Conservation (phyloP, 2,888 invertebrate species). For the Diogma glabrata region DNA sequence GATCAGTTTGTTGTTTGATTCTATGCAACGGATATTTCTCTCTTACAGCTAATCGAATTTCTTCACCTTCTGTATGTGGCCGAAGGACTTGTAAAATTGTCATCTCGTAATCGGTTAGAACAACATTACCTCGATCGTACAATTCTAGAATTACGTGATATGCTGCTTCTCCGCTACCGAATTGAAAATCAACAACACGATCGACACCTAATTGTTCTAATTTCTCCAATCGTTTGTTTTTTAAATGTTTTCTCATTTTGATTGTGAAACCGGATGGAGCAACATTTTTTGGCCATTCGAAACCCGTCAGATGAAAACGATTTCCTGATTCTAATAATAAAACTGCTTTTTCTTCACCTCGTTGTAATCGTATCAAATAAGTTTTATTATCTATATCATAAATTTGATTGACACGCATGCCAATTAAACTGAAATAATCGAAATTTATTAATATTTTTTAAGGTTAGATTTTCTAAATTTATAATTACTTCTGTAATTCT, state of each 20-base stretch:
- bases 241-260: constrained; percentile 96
- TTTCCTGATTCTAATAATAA: constrained; percentile 89
- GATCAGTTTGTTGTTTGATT: constrained; percentile 51
- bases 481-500: constrained; percentile 68
- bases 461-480: neutral
- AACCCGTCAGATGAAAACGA: constrained; percentile 85
- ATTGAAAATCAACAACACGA: constrained; percentile 88
- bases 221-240: constrained; percentile 84
- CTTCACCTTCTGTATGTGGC: constrained; percentile 85
- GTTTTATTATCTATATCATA: constrained; percentile 97
- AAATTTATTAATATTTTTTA: constrained; percentile 14
- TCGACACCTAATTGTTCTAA: constrained; percentile 83
- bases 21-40: constrained; percentile 80
- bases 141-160: constrained; percentile 92
- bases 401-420: constrained; percentile 90
- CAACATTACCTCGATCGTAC: constrained; percentile 91
- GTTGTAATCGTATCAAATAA: constrained; percentile 78
- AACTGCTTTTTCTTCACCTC: constrained; percentile 77
- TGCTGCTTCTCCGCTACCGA: constrained; percentile 85
- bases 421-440: constrained; percentile 52
- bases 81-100: constrained; percentile 86
- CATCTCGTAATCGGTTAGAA: constrained; percentile 83
- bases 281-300: constrained; percentile 97
- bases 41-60: constrained; percentile 76
- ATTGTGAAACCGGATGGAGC: constrained; percentile 94